A percentile compares a stretch with the other conserved stretches of the same genome.
phyloP scores from a whole-genome alignment of 2,888 invertebrate genomes.

The Drosophila borborema region DNA sequence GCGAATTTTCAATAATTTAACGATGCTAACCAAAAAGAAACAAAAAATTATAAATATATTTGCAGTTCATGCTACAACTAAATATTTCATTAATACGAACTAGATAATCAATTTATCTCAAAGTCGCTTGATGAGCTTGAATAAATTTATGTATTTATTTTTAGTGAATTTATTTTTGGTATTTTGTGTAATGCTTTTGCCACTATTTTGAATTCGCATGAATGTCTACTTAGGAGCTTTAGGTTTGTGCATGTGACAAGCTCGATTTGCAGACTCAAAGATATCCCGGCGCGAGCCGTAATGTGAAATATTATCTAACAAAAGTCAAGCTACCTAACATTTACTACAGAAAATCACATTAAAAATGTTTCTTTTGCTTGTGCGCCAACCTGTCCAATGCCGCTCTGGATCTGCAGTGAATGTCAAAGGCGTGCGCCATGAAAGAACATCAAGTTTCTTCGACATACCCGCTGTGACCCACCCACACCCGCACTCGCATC shows the following conservation, averaged over 20 bases:
- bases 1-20: too few species aligned
- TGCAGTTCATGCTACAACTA: too few species aligned
- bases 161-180: not conserved
- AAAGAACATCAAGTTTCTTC: conserved; percentile 85
- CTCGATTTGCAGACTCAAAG: conserved; percentile 72
- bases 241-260: conserved; percentile 71
- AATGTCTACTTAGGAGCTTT: conserved; percentile 29
- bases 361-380: conserved; percentile 46
- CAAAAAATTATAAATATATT: too few species aligned
- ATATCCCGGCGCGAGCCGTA: conserved; percentile 78
- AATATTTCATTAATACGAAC: too few species aligned
- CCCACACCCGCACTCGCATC: conserved; percentile 75
- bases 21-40: too few species aligned
- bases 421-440: conserved; percentile 85
- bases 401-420: conserved; percentile 76
- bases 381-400: conserved; percentile 34
- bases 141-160: not conserved
- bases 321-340: conserved; percentile 58
- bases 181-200: not conserved
- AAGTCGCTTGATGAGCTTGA: too few species aligned
- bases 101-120: too few species aligned
- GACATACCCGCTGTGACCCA: conserved; percentile 86
- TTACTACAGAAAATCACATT: conserved; percentile 44
- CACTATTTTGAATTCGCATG: conserved; percentile 7
- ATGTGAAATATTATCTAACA: conserved; percentile 81